Base-by-base conservation (phyloP, 2,888 invertebrate species). In the Trisateles emortualis region DNA sequence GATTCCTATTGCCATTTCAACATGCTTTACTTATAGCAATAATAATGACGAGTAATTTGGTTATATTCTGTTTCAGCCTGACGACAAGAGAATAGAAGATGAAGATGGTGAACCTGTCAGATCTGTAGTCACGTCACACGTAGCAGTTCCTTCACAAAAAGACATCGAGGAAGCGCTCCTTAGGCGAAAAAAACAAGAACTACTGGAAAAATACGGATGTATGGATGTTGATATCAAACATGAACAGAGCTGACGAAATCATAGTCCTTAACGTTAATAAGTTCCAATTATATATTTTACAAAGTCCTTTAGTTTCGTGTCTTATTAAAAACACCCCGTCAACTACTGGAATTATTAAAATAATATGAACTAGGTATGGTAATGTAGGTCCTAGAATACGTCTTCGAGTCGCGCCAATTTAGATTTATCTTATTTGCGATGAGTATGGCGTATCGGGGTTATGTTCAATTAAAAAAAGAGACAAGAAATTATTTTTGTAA, bases 91-190 rank as follows among this genome's bases (percentile, higher is more conserved):
- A 47, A 72, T 88, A 68, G 87, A 86, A 22, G 90, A 90, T 4
- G 88, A 87, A 3, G 84, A 84, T 1, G 73, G 70, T 0, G 79
- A 76, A 13, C 60, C 73, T 0, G 66, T 62, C 8, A 69, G 70
- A 5, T 50, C 69, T 1, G 52, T 71, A 30, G 76, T 81, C 17
- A 83, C 88, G 32, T 86, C 91, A 1, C 98, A 98, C 83, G 98
- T 98, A 39, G 96, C 98, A 5, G 98, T 99, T 26, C 99, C 99
- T 0, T 96, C 97, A 10, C 99, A 99, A 85, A 96, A 96, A 85
- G 98, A 99, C 84, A 96, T 99, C 60, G 98, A 99, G 81, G 97
- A 97, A 76, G 99, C 99, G 0, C 91, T 99, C 50, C 92, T 99
- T 0, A 94, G 95, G 64, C 95, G 97, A 76, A 97, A 98, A 86